These are phyloP conservation scores for Epirrita christyi DNA, from an alignment of 2,888 invertebrate genomes.

Conservation along the genomic window DNA sequence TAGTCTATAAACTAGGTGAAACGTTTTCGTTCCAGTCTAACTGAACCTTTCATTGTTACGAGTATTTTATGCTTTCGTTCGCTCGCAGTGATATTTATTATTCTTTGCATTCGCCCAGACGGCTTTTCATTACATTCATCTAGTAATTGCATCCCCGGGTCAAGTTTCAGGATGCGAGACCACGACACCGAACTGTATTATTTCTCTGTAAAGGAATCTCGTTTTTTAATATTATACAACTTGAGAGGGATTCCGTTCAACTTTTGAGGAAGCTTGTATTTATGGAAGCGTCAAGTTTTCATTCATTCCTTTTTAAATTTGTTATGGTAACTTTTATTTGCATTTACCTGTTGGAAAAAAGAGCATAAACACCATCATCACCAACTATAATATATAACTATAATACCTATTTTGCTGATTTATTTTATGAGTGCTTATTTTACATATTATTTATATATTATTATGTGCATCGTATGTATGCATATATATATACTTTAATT, in stretches of 20 bases:
- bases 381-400: too few species aligned
- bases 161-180: slow-evolving; percentile 9
- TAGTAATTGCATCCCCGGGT: slow-evolving; percentile 14
- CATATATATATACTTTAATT: too few species aligned
- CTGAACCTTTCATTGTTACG: background rate
- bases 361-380: too few species aligned
- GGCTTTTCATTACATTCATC: slow-evolving; percentile 12
- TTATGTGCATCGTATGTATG: too few species aligned
- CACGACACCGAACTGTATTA: slow-evolving; percentile 8
- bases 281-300: slow-evolving; percentile 21
- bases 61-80: too few species aligned
- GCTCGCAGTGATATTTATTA: too few species aligned
- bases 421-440: too few species aligned
- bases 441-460: too few species aligned
- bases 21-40: background rate
- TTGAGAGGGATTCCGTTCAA: slow-evolving; percentile 2
- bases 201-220: background rate
- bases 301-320: slow-evolving; percentile 9
- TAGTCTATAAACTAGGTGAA: background rate
- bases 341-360: too few species aligned
- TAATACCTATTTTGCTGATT: too few species aligned
- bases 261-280: slow-evolving; percentile 30
- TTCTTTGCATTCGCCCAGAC: background rate
- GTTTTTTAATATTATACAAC: slow-evolving; percentile 5
- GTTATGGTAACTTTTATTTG: slow-evolving; percentile 1